These are phyloP conservation scores for Pristis pectinata DNA, from an alignment of 2,797 vertebrate genomes.

Conservation along the genomic window DNA sequence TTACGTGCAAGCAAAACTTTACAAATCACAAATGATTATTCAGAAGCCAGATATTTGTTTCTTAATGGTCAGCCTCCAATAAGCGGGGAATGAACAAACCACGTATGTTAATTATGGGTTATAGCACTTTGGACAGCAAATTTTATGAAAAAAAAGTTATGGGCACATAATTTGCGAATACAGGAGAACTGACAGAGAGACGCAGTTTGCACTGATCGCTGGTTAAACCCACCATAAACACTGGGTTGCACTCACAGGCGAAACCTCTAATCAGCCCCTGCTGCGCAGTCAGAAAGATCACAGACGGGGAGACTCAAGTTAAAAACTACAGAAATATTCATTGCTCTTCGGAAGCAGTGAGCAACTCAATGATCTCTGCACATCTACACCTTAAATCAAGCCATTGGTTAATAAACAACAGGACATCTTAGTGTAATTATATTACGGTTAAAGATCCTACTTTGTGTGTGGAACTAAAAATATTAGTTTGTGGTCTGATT, in stretches of 20 bases:
- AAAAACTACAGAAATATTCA: conserved; percentile 15
- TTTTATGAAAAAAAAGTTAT: neutral
- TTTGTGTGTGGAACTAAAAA: neutral
- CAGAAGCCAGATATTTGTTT: neutral
- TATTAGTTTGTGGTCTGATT: neutral
- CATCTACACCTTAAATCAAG: neutral
- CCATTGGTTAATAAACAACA: neutral
- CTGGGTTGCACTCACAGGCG: neutral
- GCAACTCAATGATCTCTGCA: neutral
- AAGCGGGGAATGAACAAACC: neutral
- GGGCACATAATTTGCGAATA: too few species aligned
- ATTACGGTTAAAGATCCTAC: conserved; percentile 5
- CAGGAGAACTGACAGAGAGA: neutral
- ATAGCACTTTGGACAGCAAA: neutral
- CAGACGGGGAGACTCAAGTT: neutral
- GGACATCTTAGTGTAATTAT: conserved; percentile 1
- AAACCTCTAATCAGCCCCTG: conserved; percentile 1
- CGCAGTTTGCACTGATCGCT: neutral
- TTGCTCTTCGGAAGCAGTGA: neutral
- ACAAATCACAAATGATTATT: neutral
- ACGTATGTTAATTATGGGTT: neutral
- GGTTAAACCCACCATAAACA: neutral
- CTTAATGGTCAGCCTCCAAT: neutral
- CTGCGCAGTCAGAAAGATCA: conserved; percentile 3
- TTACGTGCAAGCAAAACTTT: neutral